These are phyloP conservation scores for Epizoanthus illoricatus DNA, from an alignment of 92 coral and sea anemone genomes.

Conservation along the genomic window DNA sequence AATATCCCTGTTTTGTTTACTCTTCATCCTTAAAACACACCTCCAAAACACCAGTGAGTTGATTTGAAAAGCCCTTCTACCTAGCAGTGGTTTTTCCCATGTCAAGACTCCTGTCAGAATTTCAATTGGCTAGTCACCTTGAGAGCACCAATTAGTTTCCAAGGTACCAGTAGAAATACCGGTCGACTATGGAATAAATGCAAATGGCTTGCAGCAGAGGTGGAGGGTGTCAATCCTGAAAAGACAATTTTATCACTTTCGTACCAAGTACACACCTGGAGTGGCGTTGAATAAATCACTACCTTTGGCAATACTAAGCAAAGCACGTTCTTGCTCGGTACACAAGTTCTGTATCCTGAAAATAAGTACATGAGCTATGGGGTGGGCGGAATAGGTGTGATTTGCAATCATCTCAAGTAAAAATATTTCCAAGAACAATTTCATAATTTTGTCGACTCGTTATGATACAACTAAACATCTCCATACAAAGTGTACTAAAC, in stretches of 20 bases:
- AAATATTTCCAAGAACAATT: background rate
- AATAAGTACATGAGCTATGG: background rate
- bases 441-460: no score
- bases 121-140: slow-evolving; percentile 8
- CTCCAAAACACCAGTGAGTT: background rate
- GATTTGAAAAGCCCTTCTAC: background rate
- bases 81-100: background rate
- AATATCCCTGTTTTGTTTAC: background rate
- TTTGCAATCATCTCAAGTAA: background rate
- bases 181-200: background rate
- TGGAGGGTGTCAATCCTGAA: background rate
- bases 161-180: slow-evolving; percentile 31
- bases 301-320: slow-evolving; percentile 1
- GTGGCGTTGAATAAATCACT: slow-evolving; percentile 15
- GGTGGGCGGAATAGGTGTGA: background rate
- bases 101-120: background rate
- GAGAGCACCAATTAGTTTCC: slow-evolving; percentile 2
- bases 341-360: background rate
- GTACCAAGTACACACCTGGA: background rate
- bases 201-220: background rate
- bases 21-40: background rate
- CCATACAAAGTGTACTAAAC: no score
- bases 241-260: background rate
- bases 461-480: background rate
- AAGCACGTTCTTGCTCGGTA: background rate